Evolutionary conservation across 2,113 vertebrate genomes (phyloP).

Genomic region (Acrocephalus arundinaceus): DNA sequence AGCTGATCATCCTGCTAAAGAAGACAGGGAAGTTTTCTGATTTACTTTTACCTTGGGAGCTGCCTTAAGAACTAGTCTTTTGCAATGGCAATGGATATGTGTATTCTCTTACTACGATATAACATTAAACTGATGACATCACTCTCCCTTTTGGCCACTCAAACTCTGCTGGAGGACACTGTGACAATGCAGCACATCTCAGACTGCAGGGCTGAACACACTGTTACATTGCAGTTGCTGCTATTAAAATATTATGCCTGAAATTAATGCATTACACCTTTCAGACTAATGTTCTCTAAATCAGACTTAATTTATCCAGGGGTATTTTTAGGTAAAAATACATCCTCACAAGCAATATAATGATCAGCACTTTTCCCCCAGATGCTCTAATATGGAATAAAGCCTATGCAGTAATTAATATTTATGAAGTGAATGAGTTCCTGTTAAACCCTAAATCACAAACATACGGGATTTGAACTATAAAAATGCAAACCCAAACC

Average conservation of each 20-base stretch:
- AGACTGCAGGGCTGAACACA: not conserved
- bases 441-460: conserved; percentile 57
- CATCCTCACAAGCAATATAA: conserved; percentile 57
- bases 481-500: conserved; percentile 51
- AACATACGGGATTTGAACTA: conserved; percentile 32
- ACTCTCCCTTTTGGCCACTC: conserved; percentile 11
- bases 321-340: conserved; percentile 61
- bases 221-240: not conserved
- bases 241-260: conserved; percentile 62
- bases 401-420: conserved; percentile 69
- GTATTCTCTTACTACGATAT: not conserved
- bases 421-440: conserved; percentile 64
- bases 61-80: not conserved
- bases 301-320: conserved; percentile 52
- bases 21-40: not conserved
- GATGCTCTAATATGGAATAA: conserved; percentile 52
- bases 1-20: not conserved
- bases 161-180: conserved; percentile 16
- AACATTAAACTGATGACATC: conserved; percentile 15
- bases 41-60: conserved; percentile 10
- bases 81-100: not conserved
- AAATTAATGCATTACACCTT: conserved; percentile 61
- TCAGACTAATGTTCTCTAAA: conserved; percentile 55
- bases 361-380: conserved; percentile 63
- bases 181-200: conserved; percentile 18